Evolutionary conservation across 2,797 vertebrate genomes (phyloP).

Genomic region (Momotus momota): DNA sequence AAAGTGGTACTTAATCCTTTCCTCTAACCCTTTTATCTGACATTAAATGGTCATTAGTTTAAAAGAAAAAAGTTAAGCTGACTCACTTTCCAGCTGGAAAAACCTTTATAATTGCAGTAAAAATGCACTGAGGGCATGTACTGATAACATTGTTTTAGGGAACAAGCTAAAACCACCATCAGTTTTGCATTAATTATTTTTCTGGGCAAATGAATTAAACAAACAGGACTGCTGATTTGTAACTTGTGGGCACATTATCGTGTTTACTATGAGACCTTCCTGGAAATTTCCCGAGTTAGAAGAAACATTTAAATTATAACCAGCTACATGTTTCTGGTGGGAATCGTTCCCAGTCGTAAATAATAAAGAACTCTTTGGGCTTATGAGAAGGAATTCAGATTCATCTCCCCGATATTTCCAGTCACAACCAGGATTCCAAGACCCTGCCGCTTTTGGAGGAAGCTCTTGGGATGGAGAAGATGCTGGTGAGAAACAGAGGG

Average conservation of each 20-base stretch:
- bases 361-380: neutral
- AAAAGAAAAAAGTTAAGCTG: conserved; percentile 46
- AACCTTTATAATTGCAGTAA: conserved; percentile 35
- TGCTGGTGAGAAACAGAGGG: accelerated
- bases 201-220: conserved; percentile 31
- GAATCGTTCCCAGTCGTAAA: conserved; percentile 3
- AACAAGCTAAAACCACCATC: conserved; percentile 19
- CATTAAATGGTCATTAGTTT: conserved; percentile 61
- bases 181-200: conserved; percentile 36
- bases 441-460: neutral
- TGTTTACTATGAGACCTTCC: conserved; percentile 34
- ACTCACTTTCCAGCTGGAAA: conserved; percentile 53
- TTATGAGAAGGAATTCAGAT: conserved; percentile 13
- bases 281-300: conserved; percentile 19
- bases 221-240: neutral
- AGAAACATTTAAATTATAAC: conserved; percentile 30
- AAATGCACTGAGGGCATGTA: neutral
- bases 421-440: neutral
- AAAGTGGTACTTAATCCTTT: conserved; percentile 61
- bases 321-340: neutral
- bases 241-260: neutral
- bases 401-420: neutral
- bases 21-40: conserved; percentile 55
- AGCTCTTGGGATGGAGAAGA: neutral
- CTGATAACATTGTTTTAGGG: conserved; percentile 39